These are phyloP conservation scores for Smittia aterrima DNA, from an alignment of 2,888 invertebrate genomes.

Conservation along the genomic window DNA sequence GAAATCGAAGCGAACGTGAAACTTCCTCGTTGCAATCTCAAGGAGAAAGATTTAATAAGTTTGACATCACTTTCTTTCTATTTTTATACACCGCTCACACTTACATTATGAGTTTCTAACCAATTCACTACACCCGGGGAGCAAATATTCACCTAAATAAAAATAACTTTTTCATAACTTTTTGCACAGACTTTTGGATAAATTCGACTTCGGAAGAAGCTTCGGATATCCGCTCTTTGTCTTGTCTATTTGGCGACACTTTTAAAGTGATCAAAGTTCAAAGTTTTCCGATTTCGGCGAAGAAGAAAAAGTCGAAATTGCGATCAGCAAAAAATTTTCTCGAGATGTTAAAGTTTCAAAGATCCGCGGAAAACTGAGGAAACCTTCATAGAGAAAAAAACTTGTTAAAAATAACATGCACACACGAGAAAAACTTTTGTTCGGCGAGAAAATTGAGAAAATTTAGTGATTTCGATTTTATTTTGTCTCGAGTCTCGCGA, in stretches of 20 bases:
- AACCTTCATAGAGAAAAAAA: conserved; percentile 18
- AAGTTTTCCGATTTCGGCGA: background rate
- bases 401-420: conserved; percentile 5
- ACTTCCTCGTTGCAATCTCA: conserved; percentile 38
- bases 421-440: background rate
- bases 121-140: conserved; percentile 38
- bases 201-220: background rate
- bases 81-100: conserved; percentile 36
- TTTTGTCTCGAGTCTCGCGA: background rate
- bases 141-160: conserved; percentile 33
- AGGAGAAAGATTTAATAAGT: conserved; percentile 35
- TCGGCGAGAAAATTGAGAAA: conserved; percentile 18
- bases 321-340: background rate
- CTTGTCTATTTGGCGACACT: background rate
- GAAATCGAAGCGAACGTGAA: background rate
- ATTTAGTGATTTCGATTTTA: background rate
- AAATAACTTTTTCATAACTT: conserved; percentile 40
- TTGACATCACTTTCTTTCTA: conserved; percentile 41
- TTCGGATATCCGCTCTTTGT: background rate
- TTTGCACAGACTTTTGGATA: conserved; percentile 23
- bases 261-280: conserved; percentile 10
- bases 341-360: conserved; percentile 32
- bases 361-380: conserved; percentile 40
- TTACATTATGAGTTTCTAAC: conserved; percentile 29
- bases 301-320: background rate